Conservation (phyloP, 2,888 invertebrate species). For the Papilio elwesi region DNA sequence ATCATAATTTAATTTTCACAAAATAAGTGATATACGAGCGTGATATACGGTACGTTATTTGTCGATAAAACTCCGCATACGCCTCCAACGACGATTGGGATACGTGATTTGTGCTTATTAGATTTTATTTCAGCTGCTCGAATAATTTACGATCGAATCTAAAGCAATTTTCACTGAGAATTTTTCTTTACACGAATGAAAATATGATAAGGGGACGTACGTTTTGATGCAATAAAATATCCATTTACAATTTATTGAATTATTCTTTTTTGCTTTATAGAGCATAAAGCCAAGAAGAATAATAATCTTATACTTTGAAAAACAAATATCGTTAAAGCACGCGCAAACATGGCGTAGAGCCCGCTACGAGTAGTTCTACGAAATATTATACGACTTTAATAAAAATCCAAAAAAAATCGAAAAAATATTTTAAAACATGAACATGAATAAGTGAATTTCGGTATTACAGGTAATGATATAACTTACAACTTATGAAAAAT, state of each 20-base stretch:
- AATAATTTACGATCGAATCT: slow-evolving; percentile 30
- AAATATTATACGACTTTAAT: too few relatives aligned
- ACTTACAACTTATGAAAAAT: too few relatives aligned
- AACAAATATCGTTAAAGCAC: too few relatives aligned
- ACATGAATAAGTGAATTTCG: too few relatives aligned
- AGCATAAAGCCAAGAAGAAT: neutral
- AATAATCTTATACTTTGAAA: too few relatives aligned
- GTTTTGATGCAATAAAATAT: slow-evolving; percentile 13
- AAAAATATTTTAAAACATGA: too few relatives aligned
- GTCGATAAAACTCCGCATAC: slow-evolving; percentile 15
- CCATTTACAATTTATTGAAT: slow-evolving; percentile 1
- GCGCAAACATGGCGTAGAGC: too few relatives aligned
- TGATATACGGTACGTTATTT: slow-evolving; percentile 11
- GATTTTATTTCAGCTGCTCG: slow-evolving; percentile 30
- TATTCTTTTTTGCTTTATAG: too few relatives aligned
- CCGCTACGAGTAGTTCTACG: too few relatives aligned
- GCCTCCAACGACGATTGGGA: slow-evolving; percentile 14
- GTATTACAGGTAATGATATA: too few relatives aligned
- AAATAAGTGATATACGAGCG: neutral
- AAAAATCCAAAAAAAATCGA: too few relatives aligned
- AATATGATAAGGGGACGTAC: slow-evolving; percentile 15
- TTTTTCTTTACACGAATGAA: slow-evolving; percentile 25
- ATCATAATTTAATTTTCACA: neutral
- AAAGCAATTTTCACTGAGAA: slow-evolving; percentile 22
- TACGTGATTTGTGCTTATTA: slow-evolving; percentile 28